These are phyloP conservation scores for Scaptomyza montana DNA, from an alignment of 1,140 invertebrate species.

Conservation along the genomic window DNA sequence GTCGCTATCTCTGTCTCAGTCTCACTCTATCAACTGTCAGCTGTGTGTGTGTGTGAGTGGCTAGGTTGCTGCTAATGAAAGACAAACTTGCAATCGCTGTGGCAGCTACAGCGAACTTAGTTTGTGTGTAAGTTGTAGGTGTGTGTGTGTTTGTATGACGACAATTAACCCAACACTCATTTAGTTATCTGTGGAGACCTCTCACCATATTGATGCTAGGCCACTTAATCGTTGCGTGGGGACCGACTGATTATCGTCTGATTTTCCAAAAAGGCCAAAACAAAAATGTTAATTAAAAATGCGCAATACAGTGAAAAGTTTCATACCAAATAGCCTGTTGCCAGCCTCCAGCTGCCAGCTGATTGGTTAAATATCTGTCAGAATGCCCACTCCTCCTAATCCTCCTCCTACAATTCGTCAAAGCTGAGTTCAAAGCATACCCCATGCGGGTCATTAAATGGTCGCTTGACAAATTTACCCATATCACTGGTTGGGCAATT, in stretches of 20 bases:
- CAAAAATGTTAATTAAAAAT: slow-evolving; percentile 65
- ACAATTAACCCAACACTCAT: slow-evolving; percentile 6
- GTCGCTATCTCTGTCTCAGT: background rate
- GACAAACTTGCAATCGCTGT: slow-evolving; percentile 59
- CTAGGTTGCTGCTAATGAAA: slow-evolving; percentile 58
- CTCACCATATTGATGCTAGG: slow-evolving; percentile 26
- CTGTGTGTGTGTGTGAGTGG: slow-evolving; percentile 17
- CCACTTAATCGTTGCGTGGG: slow-evolving; percentile 28
- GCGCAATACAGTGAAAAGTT: slow-evolving; percentile 29
- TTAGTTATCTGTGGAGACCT: slow-evolving; percentile 7
- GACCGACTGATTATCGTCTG: slow-evolving; percentile 26
- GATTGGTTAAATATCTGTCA: slow-evolving; percentile 6
- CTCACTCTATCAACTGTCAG: slow-evolving; percentile 26
- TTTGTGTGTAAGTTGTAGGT: slow-evolving; percentile 2
- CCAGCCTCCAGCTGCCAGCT: slow-evolving; percentile 1
- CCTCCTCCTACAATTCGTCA: background rate
- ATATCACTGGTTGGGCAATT: background rate
- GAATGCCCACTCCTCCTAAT: background rate
- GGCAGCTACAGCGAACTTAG: slow-evolving; percentile 1
- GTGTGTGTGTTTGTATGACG: background rate
- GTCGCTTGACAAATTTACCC: slow-evolving; percentile 7
- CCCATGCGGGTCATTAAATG: slow-evolving; percentile 75
- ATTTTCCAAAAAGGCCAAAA: slow-evolving; percentile 45
- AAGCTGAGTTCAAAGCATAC: slow-evolving; percentile 64
- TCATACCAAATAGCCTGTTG: slow-evolving; percentile 3